phyloP scores from a whole-genome alignment of 2,888 invertebrate species.

The Agonopterix subpropinquella region DNA sequence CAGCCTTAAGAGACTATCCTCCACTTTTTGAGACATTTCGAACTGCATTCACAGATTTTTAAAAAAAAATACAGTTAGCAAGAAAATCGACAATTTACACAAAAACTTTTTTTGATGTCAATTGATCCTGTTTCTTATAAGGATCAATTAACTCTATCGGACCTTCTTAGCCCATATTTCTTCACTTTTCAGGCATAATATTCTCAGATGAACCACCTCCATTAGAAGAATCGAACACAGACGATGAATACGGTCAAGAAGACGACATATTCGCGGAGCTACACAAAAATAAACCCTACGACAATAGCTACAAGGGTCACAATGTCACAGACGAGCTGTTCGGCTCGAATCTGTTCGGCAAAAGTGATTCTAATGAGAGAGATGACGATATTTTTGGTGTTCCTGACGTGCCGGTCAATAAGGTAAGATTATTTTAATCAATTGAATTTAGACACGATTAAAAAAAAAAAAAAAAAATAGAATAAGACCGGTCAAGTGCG shows the following conservation, averaged over 20 bases:
- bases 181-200: slow-evolving; percentile 18
- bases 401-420: not conserved
- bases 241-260: slow-evolving; percentile 15
- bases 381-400: slow-evolving; percentile 18
- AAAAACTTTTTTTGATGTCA: no score
- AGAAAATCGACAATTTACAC: no score
- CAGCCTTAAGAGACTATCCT: no score
- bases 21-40: no score
- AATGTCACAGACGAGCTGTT: slow-evolving; percentile 1
- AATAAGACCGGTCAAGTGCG: no score
- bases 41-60: no score
- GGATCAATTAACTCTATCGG: no score
- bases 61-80: no score
- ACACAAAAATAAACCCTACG: slow-evolving; percentile 17
- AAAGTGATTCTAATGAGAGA: not conserved
- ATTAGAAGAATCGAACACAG: slow-evolving; percentile 13
- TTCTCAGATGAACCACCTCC: slow-evolving; percentile 77
- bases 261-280: slow-evolving; percentile 55
- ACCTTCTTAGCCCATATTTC: no score
- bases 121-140: no score
- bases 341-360: slow-evolving; percentile 6
- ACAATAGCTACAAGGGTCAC: not conserved
- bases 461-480: no score
- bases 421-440: not conserved
- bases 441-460: no score